Base-by-base conservation (phyloP, 2,888 invertebrate species). In the Drosophila nigritarsus region DNA sequence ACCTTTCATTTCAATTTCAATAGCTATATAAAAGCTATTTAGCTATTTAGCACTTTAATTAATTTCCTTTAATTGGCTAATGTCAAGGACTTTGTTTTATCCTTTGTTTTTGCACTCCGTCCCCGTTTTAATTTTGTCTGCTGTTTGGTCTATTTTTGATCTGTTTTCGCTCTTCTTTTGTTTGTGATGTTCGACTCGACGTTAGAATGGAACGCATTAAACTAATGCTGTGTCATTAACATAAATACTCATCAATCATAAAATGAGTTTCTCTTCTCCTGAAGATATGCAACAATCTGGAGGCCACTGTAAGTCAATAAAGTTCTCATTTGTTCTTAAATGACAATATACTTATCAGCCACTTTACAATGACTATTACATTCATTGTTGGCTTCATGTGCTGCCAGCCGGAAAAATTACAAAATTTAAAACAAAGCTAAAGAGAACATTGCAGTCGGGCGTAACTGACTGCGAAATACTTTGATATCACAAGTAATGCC, bases 221-320 rank as follows among this genome's bases (percentile, higher is more conserved):
- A 89, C 84, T 89, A 87, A 89, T 84, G 82, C 78, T 78, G 69
- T 80, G 87, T 61, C 87, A 87, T 72, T 80, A 71, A 56, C 80
- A 73, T 72, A 61, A 73, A 60, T 55, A 72, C 66, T 65, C 77
- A 84, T 85, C 87, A 85, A 85, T 89, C 87, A 85, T 27, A 61
- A 68, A 74, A 72, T 54, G 49, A 50, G 36, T 36, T 51, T 36
- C 3, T 5, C 15, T 24, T 20, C 40, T 24, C 66, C 60, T 36
- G n/a, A 58, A 62, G 61, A 65, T 55, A 65, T 64, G 73, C 72
- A 64, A 67, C 68, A 75, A 48, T 70, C 34, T 63, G 13, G 7
- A 29, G 13, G 29, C 42, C 36, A 48, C 72, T 73, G 70, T 70
- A 67, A 74, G 7, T 38, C 7, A 30, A 64, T 59, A 64, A 49